Evolutionary conservation across 35 echinoderm and acorn worm species (phyloP), one percentile per base, ranked within the genome.

Genomic region (Apostichopus californicus): DNA sequence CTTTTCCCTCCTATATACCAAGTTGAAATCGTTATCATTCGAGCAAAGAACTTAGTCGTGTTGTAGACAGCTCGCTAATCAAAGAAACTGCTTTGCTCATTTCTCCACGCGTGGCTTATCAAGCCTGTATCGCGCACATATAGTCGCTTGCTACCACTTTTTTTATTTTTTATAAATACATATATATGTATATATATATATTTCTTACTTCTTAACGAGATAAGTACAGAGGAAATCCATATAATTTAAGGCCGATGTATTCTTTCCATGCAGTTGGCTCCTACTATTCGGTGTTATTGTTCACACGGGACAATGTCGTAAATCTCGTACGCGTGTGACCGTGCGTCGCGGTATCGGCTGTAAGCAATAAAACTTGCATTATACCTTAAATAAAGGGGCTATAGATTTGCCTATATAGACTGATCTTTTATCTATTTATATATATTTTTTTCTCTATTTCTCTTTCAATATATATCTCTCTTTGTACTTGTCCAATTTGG

Each of bases 61-160:
- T 83, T 56, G 24, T 18, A 83, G 80, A 83, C 80, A 55, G 52
- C 80, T 83, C 24, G n/a, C 26, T 53, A 46, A 53, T 53, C 80
- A 83, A 68, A 68, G 80, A 14, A 68, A 56, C 53, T 18, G 80
- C 26, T 83, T 83, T 83, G 64, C n/a, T 83, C 80, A 56, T 83
- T 83, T 56, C 80, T 83, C 25, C 80, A 83, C 80, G 80, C 80
- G 80, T 83, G 80, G 80, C 80, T 83, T 83, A 83, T 83, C 80
- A 83, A 53, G 10, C 80, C 18, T 83, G 55, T 18, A 55, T 53
- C 80, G 14, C 52, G 80, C 18, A 5, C 64, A 46, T 46, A 46
- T 46, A 68, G 64, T 68, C 64, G 55, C 80, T 83, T 15, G 80
- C 80, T 53, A 55, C 52, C 55, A 10, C 55, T 83, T 83, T 83